Evolutionary conservation across 2,113 vertebrate genomes (phyloP), one percentile per base, ranked within the genome.

Genomic region (Conger conger): DNA sequence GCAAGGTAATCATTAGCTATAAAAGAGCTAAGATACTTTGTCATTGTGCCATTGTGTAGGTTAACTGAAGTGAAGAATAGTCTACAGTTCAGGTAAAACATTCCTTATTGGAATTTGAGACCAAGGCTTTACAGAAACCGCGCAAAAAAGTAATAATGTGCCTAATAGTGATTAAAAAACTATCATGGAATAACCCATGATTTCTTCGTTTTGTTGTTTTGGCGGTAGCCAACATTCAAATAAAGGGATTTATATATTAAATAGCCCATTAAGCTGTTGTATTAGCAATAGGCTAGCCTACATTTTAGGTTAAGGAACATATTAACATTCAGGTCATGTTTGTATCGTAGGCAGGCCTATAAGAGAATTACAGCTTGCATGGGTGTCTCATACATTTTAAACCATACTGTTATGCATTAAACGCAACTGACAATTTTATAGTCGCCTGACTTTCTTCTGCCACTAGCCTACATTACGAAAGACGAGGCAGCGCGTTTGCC

Each of bases 401-500:
- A 73, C 11, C 68, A 33, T 15, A 33, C n/a, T 30, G 7, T 38
- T 38, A 23, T 38, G 76, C 27, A 50, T 7, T 80, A 79, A 17
- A n/a, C 45, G 45, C 13, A n/a, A 35, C 35, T 79, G 36, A 57
- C 36, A 79, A 57, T 42, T 84, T 37, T 84, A 30, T 77, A 63
- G 18, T 63, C 60, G 76, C 53, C 54, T 63, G 36, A 37, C 45
- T 63, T 84, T 57, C 4, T 36, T 35, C 6, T 50, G 27, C 50
- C 35, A 50, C 6, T 42, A 57, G 30, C 40, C 40, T 60, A 35
- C 36, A 27, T n/a, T n/a, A n/a, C 30, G 79, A 63, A 45, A 60
- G 36, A 35, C 16, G 13, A 78, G 16, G 36, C 7, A 15, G 15
- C 30, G 11, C 37, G 60, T 68, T 60, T 40, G 27, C 30, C 73